phyloP scores from a whole-genome alignment of 2,113 vertebrate species.

The Lasiurus cinereus region DNA sequence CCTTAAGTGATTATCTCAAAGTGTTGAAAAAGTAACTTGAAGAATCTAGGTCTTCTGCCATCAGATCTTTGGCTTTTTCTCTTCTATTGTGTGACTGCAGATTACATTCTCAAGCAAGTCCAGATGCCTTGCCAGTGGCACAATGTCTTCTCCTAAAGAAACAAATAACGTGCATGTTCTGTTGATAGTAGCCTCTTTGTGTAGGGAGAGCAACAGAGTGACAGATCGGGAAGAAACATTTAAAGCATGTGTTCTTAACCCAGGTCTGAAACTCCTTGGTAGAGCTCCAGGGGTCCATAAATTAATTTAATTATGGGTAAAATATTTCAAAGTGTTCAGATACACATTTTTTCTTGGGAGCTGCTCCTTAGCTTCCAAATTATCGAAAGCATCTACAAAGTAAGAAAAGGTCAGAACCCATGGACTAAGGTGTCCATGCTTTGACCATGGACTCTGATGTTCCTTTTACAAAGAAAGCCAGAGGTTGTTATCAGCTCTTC shows the following conservation, averaged over 20 bases:
- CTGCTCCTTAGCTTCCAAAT: background rate
- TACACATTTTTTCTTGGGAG: background rate
- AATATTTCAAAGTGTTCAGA: background rate
- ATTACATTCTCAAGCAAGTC: background rate
- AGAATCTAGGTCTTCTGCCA: background rate
- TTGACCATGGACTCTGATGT: background rate
- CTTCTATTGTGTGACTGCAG: background rate
- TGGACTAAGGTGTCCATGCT: background rate
- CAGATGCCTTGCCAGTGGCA: background rate
- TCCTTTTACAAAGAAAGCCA: slow-evolving; percentile 3
- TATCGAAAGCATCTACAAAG: background rate
- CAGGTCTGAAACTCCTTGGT: background rate
- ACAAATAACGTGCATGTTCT: background rate
- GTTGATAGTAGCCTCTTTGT: background rate
- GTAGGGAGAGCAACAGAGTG: background rate
- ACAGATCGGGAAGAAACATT: background rate
- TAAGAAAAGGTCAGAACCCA: background rate
- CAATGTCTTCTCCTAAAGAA: background rate
- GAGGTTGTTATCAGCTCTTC: background rate
- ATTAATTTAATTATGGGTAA: background rate
- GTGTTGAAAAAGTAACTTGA: background rate
- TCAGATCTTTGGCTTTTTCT: background rate
- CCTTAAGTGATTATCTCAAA: background rate
- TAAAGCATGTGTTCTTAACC: background rate
- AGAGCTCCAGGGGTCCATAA: background rate